Percentiles rank a stretch among this genome's conserved stretches.
phyloP scores from a whole-genome alignment of 2,888 invertebrate species.

The Dusona sp. region DNA sequence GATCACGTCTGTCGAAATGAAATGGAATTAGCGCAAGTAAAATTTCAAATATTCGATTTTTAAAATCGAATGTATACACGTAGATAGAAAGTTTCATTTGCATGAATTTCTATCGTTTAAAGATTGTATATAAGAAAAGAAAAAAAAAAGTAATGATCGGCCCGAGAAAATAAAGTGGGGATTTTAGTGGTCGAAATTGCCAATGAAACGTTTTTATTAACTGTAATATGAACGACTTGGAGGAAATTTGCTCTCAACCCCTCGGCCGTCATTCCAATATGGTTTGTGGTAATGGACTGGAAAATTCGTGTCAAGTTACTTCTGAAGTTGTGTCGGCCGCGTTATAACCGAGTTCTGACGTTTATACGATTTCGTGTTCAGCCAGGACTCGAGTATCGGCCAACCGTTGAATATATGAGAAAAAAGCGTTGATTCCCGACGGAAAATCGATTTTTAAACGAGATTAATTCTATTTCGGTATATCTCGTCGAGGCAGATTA shows the following conservation, averaged over 20 bases:
- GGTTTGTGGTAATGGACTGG: conserved; percentile 46
- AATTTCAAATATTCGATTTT: background rate
- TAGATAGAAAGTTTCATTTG: background rate
- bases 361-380: conserved; percentile 36
- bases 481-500: conserved; percentile 17
- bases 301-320: conserved; percentile 40
- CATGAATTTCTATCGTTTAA: background rate
- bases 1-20: background rate
- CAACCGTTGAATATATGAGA: background rate
- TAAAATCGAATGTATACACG: background rate
- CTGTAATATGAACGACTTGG: conserved; percentile 1
- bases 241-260: background rate
- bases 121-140: background rate
- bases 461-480: conserved; percentile 52
- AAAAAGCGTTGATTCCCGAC: conserved; percentile 30
- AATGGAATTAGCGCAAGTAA: background rate
- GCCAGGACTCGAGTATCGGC: conserved; percentile 8
- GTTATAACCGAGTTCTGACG: conserved; percentile 43
- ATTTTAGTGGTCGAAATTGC: background rate
- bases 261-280: background rate
- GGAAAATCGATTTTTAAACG: conserved; percentile 57
- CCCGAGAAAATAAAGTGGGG: background rate
- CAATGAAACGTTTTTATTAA: conserved; percentile 26
- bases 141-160: background rate
- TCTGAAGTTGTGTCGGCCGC: conserved; percentile 23